Conservation (phyloP, 2,888 invertebrate species). For the Crossocerus cetratus region DNA sequence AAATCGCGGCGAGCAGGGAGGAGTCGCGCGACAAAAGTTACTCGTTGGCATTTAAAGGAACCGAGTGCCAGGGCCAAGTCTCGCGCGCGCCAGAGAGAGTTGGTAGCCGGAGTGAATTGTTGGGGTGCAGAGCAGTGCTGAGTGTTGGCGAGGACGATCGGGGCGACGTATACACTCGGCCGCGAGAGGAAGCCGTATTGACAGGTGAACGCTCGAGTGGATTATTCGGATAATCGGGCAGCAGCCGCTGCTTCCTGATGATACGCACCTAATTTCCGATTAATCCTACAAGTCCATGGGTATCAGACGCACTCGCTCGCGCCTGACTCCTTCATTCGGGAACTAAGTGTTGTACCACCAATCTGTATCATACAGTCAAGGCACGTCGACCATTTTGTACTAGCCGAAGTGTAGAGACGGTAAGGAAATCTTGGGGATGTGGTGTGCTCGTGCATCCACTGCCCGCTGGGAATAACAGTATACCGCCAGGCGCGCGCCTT, state of each 20-base stretch:
- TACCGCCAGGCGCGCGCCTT: constrained; percentile 23
- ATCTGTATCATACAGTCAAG: constrained; percentile 56
- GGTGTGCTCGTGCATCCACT: no score
- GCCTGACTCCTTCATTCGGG: constrained; percentile 36
- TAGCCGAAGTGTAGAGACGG: constrained; percentile 36
- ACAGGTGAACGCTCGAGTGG: constrained; percentile 58
- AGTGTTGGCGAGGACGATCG: constrained; percentile 43
- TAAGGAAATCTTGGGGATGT: constrained; percentile 30
- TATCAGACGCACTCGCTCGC: constrained; percentile 31
- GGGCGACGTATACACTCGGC: constrained; percentile 60
- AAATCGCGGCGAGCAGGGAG: neutral
- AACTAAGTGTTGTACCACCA: constrained; percentile 43
- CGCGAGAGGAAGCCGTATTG: constrained; percentile 69
- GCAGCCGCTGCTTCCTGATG: constrained; percentile 3
- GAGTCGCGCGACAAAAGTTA: neutral
- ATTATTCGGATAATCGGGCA: constrained; percentile 23
- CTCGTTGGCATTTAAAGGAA: no score
- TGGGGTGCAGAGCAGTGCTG: constrained; percentile 30
- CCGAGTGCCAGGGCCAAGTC: no score
- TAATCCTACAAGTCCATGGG: constrained; percentile 48
- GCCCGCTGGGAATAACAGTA: constrained; percentile 27
- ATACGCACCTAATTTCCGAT: constrained; percentile 48
- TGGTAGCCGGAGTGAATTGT: no score
- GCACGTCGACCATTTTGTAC: constrained; percentile 71
- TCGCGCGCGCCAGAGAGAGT: no score